Evolutionary conservation across 2,888 invertebrate species (phyloP).

Genomic region (Apotomis capreana): DNA sequence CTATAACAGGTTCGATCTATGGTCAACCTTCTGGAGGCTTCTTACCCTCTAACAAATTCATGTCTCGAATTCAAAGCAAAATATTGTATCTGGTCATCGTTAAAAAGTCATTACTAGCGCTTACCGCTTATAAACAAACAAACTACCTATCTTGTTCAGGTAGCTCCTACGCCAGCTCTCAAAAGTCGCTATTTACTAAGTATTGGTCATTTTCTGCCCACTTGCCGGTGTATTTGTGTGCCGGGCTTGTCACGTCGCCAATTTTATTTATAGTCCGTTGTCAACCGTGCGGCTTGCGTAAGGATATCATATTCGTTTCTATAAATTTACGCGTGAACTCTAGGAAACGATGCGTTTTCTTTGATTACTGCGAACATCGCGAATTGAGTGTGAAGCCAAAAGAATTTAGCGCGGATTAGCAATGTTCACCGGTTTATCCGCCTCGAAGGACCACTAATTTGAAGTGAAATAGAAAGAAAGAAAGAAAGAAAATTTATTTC

Average conservation of each 20-base stretch:
- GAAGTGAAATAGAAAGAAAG: no score
- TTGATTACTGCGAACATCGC: neutral
- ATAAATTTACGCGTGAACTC: slow-evolving; percentile 10
- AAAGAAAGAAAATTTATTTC: no score
- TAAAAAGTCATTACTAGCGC: no score
- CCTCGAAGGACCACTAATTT: neutral
- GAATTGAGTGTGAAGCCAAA: slow-evolving; percentile 3
- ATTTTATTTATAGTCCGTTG: slow-evolving; percentile 37
- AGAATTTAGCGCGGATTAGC: neutral
- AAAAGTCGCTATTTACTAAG: slow-evolving; percentile 31
- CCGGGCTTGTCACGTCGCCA: slow-evolving; percentile 35
- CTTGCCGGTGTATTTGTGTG: slow-evolving; percentile 36
- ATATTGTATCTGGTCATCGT: no score
- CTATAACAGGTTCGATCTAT: no score
- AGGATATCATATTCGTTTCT: slow-evolving; percentile 38
- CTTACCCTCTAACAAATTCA: no score
- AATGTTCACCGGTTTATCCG: neutral
- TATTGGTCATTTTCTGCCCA: slow-evolving; percentile 41
- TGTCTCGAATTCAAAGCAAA: no score
- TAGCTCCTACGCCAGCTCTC: slow-evolving; percentile 20
- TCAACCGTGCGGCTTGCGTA: slow-evolving; percentile 36
- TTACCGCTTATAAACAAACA: slow-evolving; percentile 12
- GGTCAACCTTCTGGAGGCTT: no score
- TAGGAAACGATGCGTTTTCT: neutral
- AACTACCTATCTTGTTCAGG: neutral